Conservation (phyloP, 35 echinoderm and acorn worm genomes). For the Holothuria glaberrima region DNA sequence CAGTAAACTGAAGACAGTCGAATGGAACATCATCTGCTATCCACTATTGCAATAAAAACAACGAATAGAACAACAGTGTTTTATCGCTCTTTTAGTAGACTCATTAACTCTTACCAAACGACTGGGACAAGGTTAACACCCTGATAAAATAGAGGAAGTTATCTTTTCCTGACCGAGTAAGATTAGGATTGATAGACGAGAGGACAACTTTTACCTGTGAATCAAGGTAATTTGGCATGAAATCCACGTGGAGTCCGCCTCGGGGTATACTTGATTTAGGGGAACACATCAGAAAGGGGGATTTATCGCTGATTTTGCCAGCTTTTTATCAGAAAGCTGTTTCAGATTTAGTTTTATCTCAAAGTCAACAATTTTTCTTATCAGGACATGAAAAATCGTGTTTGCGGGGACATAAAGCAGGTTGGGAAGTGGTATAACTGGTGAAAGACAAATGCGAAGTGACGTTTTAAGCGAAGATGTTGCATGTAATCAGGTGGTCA, state of each 20-base stretch:
- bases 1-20: too few species aligned
- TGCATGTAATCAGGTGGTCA: too few species aligned
- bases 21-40: too few species aligned
- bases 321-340: constrained; percentile 2
- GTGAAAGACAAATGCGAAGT: not conserved
- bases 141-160: constrained; percentile 21
- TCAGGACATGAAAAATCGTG: constrained; percentile 46
- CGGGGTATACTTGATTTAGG: not conserved
- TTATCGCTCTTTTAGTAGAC: constrained; percentile 23
- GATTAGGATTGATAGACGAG: constrained; percentile 11
- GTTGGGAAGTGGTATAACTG: not conserved
- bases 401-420: constrained; percentile 2
- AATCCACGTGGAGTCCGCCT: constrained; percentile 13
- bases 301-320: not conserved
- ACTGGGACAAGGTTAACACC: constrained; percentile 28
- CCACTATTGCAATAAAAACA: too few species aligned
- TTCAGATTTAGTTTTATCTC: constrained; percentile 38
- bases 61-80: not conserved
- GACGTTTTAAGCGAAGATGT: constrained; percentile 4
- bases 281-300: not conserved
- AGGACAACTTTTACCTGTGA: constrained; percentile 9
- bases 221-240: constrained; percentile 52
- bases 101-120: constrained; percentile 42
- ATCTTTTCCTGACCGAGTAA: constrained; percentile 23
- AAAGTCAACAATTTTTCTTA: constrained; percentile 50